Evolutionary conservation across 2,797 vertebrate species (phyloP).

Genomic region (Selene dorsalis): DNA sequence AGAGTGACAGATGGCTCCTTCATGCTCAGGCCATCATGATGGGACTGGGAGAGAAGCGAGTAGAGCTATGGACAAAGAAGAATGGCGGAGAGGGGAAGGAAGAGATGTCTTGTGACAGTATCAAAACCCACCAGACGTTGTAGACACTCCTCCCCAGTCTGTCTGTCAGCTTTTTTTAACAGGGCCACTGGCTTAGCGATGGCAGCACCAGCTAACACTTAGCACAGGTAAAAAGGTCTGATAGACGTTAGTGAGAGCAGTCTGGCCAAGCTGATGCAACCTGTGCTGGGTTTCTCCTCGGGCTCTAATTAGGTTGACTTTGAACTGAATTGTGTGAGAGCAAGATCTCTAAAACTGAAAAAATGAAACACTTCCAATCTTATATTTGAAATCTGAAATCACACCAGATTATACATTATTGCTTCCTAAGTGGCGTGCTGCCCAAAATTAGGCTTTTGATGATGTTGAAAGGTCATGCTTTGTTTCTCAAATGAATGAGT

Average conservation of each 20-base stretch:
- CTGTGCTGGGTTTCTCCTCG: slow-evolving; percentile 1
- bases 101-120: slow-evolving; percentile 78
- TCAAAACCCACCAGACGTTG: slow-evolving; percentile 77
- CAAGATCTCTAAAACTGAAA: neutral
- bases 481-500: neutral
- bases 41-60: slow-evolving; percentile 64
- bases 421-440: neutral
- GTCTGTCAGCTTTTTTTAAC: slow-evolving; percentile 70
- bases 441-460: neutral
- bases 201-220: slow-evolving; percentile 46
- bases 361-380: neutral
- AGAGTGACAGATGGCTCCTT: slow-evolving; percentile 81
- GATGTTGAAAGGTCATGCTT: neutral
- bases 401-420: neutral
- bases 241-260: slow-evolving; percentile 22
- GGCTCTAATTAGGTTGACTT: neutral
- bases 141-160: slow-evolving; percentile 55
- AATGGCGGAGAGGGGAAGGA: slow-evolving; percentile 63
- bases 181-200: slow-evolving; percentile 54
- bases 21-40: slow-evolving; percentile 88
- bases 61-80: slow-evolving; percentile 63
- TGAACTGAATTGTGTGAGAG: neutral
- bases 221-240: slow-evolving; percentile 33
- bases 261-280: slow-evolving; percentile 4
- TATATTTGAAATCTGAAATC: neutral